These are phyloP conservation scores for Cyrtodaria siliqua DNA, from an alignment of 2,888 invertebrate species.

Conservation along the genomic window DNA sequence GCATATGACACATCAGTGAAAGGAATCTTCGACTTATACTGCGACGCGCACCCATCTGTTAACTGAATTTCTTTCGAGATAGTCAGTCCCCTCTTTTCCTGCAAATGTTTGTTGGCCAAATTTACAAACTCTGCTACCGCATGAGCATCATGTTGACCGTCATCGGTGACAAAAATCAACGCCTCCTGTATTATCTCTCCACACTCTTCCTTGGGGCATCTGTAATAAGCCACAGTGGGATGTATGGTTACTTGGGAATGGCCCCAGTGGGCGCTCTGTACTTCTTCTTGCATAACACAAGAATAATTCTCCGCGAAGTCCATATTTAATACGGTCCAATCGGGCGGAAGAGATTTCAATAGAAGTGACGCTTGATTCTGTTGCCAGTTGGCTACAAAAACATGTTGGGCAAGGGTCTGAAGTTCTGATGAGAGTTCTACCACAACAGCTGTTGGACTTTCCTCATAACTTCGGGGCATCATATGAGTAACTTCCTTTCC, in stretches of 20 bases:
- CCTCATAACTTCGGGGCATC: background rate
- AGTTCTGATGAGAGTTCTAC: background rate
- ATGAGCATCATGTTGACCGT: background rate
- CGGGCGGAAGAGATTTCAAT: slow-evolving; percentile 5
- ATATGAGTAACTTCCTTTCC: slow-evolving; percentile 11
- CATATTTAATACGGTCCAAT: slow-evolving; percentile 21
- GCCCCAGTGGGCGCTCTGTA: slow-evolving; percentile 40
- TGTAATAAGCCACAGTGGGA: too few species aligned
- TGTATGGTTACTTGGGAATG: slow-evolving; percentile 28
- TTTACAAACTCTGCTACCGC: background rate
- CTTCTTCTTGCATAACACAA: slow-evolving; percentile 37
- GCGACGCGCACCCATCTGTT: background rate
- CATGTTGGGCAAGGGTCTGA: slow-evolving; percentile 2
- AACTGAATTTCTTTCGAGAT: background rate
- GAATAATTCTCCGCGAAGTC: slow-evolving; percentile 53
- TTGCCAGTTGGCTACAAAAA: slow-evolving; percentile 7
- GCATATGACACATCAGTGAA: background rate
- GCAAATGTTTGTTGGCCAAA: background rate
- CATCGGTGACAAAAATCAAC: background rate
- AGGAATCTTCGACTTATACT: background rate
- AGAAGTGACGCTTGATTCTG: slow-evolving; percentile 6
- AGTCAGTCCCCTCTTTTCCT: background rate
- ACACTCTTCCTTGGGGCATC: background rate
- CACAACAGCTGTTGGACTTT: background rate
- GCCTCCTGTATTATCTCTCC: background rate